Conservation (phyloP, 2,113 vertebrate genomes). For the Gobio gobio region DNA sequence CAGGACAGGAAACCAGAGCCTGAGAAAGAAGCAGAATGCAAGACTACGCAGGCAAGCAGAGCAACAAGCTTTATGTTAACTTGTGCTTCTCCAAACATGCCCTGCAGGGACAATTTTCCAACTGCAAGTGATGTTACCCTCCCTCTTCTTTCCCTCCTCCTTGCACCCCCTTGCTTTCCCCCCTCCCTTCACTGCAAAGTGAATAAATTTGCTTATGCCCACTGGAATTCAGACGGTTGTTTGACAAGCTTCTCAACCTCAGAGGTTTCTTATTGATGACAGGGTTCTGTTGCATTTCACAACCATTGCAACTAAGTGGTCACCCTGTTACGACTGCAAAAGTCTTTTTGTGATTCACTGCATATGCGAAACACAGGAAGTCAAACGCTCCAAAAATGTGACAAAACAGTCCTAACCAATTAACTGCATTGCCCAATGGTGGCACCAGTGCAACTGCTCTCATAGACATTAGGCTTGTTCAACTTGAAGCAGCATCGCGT, state of each 20-base stretch:
- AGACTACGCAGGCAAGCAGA: constrained; percentile 63
- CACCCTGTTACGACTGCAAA: neutral
- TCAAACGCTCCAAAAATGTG: neutral
- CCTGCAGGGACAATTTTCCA: constrained; percentile 62
- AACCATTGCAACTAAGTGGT: neutral
- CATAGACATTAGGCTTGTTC: neutral
- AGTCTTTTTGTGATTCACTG: neutral
- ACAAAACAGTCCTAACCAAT: neutral
- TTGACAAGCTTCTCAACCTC: constrained; percentile 21
- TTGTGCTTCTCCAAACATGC: constrained; percentile 74
- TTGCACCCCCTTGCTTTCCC: constrained; percentile 8
- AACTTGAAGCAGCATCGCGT: too few species aligned
- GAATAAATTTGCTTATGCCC: constrained; percentile 72
- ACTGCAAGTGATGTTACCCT: constrained; percentile 51
- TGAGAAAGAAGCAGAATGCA: neutral
- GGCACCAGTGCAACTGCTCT: neutral
- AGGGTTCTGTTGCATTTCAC: constrained; percentile 8
- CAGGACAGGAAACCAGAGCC: neutral
- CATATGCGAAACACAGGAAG: neutral
- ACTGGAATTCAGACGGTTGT: constrained; percentile 57
- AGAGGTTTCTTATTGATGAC: constrained; percentile 18
- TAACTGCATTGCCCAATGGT: too few species aligned
- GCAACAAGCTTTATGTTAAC: constrained; percentile 70
- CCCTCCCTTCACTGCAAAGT: constrained; percentile 47
- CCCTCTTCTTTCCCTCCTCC: constrained; percentile 35